Base-by-base conservation (phyloP, 2,888 invertebrate genomes). In the Camponotus fellah region DNA sequence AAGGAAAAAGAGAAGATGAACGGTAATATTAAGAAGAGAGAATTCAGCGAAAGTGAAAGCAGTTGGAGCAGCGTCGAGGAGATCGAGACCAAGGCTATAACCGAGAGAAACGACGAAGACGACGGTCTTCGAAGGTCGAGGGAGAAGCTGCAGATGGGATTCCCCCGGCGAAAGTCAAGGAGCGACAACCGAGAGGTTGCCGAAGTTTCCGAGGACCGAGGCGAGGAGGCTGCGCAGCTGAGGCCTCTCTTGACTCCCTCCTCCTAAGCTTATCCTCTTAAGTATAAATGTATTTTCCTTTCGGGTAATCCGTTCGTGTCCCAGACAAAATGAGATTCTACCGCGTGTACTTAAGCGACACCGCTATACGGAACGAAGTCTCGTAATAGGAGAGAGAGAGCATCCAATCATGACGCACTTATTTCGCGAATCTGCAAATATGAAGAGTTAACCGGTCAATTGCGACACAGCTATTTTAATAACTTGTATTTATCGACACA, bases 31-130 rank as follows among this genome's bases (percentile, higher is more conserved):
- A 87, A 87, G 43, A 88, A 87, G 34, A 84, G 83, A 9, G 89
- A 91, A 43, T 88, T 69, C 0, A 93, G 93, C 86, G 93, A 91
- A 65, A 93, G 92, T 83, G 92, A 92, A 10, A 88, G 88, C 9
- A 92, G 92, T 83, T 94, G 94, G 93, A 92, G 92, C 87, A 92
- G 93, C 86, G 90, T 91, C n/a, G 94, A 94, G 56, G 91, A 92
- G 34, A 88, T 89, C 46, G 87, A 88, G 80, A 64, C 87, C 72
- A 90, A 88, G 81, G 85, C 64, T 81, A 87, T 82, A 65, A 74
- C 66, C 34, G 84, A 84, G 37, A 86, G 83, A 49, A 69, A 77
- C 6, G 66, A 72, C 14, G 85, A 82, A 26, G 85, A 83, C n/a
- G 77, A 84, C 21, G 79, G 65, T 85, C 77, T 77, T 34, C 62